Conservation (phyloP, 2,797 vertebrate genomes). For the Hybognathus amarus region DNA sequence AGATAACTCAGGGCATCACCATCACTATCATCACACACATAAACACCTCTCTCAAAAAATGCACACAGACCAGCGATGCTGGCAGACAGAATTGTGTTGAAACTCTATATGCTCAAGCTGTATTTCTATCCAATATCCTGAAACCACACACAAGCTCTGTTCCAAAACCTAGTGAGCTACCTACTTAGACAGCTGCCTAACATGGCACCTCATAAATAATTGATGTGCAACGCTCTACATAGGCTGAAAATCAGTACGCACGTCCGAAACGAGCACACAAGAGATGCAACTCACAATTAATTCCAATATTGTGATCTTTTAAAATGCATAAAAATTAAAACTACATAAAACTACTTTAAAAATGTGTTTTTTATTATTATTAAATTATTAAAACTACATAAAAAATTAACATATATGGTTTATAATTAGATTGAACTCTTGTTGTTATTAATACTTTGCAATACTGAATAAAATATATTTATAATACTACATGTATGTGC, state of each 20-base stretch:
- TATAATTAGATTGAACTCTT: no score
- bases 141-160: slow-evolving; percentile 2
- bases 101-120: slow-evolving; percentile 5
- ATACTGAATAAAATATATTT: no score
- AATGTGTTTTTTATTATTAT: no score
- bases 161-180: background rate
- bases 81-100: background rate
- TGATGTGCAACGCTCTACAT: background rate
- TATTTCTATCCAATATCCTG: background rate
- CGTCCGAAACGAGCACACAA: background rate
- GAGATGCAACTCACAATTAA: background rate
- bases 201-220: background rate
- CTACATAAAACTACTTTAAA: no score
- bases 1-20: slow-evolving; percentile 43
- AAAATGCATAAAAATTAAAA: no score
- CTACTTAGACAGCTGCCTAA: background rate
- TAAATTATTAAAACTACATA: no score
- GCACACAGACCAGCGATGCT: background rate
- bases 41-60: slow-evolving; percentile 25
- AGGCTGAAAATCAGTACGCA: background rate
- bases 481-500: no score
- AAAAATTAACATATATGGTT: no score
- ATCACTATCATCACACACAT: slow-evolving; percentile 31
- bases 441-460: no score
- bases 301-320: background rate